Evolutionary conservation across 2,113 vertebrate genomes (phyloP).

Genomic region (Tachysurus vachellii): DNA sequence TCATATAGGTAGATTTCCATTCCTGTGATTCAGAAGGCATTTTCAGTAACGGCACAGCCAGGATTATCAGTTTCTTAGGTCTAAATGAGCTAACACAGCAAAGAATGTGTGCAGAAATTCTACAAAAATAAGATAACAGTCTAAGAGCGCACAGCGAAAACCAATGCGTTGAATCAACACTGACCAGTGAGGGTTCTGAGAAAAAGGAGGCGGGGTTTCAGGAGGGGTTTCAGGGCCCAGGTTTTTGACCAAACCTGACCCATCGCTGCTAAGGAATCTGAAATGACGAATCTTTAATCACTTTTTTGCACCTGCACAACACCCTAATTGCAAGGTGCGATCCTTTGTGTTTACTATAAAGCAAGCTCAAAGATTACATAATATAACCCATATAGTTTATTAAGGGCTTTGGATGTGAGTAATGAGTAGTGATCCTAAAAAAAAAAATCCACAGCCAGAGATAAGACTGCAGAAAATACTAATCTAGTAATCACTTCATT

Average conservation of each 20-base stretch:
- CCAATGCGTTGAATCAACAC: constrained; percentile 18
- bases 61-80: constrained; percentile 75
- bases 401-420: not conserved
- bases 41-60: constrained; percentile 65
- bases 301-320: not conserved
- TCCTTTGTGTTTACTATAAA: not conserved
- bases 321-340: not conserved
- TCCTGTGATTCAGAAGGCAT: constrained; percentile 76
- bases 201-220: not conserved
- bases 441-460: not conserved
- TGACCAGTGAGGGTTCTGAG: not conserved
- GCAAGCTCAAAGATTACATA: not conserved
- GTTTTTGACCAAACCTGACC: not conserved
- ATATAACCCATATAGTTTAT: not conserved
- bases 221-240: not conserved
- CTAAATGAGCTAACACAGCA: constrained; percentile 70
- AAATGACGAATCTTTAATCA: not conserved
- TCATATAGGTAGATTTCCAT: constrained; percentile 67
- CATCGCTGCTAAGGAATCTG: not conserved
- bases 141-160: constrained; percentile 53
- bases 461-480: not conserved
- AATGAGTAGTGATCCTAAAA: not conserved
- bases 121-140: constrained; percentile 72
- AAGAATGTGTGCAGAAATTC: constrained; percentile 70
- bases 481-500: not conserved